Conservation (phyloP, 2,113 vertebrate genomes). For the Sturnus vulgaris region DNA sequence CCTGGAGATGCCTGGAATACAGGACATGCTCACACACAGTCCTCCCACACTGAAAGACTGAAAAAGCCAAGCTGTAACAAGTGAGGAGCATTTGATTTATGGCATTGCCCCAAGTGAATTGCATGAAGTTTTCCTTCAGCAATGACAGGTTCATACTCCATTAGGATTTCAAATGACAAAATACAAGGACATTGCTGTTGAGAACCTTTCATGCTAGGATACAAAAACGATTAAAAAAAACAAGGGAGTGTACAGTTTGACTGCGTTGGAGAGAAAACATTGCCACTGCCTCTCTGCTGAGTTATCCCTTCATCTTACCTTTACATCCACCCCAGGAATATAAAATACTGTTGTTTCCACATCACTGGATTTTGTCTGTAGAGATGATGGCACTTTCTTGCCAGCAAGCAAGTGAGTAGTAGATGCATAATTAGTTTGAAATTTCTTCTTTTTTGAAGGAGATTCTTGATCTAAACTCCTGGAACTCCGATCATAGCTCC, state of each 20-base stretch:
- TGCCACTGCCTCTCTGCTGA: neutral
- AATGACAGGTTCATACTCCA: neutral
- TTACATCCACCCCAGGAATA: slow-evolving; percentile 98
- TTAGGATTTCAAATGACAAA: neutral
- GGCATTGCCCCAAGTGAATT: neutral
- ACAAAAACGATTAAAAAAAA: neutral
- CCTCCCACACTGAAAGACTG: accelerated
- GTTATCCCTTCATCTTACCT: slow-evolving; percentile 74
- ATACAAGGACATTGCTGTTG: neutral
- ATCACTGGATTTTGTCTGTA: slow-evolving; percentile 92
- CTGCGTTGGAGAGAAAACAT: neutral
- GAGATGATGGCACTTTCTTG: slow-evolving; percentile 91
- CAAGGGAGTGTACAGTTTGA: neutral
- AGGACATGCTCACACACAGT: neutral
- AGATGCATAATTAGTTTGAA: slow-evolving; percentile 88
- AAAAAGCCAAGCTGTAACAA: neutral
- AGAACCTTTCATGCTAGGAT: neutral
- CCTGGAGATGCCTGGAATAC: neutral
- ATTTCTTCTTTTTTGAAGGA: slow-evolving; percentile 95
- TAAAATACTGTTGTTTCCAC: slow-evolving; percentile 97
- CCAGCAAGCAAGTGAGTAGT: slow-evolving; percentile 87
- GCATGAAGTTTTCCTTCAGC: neutral
- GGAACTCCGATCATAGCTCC: slow-evolving; percentile 91
- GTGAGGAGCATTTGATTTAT: neutral
- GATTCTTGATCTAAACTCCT: slow-evolving; percentile 95